Percentiles rank a stretch among this genome's conserved stretches.
These are phyloP conservation scores for Promerops cafer DNA, from an alignment of 2,113 vertebrate genomes.

Conservation along the genomic window DNA sequence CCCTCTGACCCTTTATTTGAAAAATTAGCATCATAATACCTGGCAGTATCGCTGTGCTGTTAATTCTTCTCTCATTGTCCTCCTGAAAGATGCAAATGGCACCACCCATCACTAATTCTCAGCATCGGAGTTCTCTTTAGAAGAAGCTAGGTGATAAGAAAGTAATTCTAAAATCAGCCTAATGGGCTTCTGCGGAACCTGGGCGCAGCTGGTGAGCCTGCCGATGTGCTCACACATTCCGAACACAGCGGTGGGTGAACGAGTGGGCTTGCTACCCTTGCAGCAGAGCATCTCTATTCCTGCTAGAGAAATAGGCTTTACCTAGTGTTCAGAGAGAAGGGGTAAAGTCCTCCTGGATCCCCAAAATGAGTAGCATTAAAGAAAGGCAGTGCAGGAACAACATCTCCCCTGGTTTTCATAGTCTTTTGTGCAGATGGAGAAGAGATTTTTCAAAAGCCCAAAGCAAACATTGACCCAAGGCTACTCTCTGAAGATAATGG, in stretches of 20 bases:
- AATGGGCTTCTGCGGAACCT: not conserved
- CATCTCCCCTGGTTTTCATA: not conserved
- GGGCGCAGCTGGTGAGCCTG: not conserved
- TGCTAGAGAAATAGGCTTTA: not conserved
- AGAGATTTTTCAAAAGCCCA: not conserved
- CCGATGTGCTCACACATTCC: rapidly evolving
- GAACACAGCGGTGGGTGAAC: not conserved
- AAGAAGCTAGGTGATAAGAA: not conserved
- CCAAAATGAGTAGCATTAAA: not conserved
- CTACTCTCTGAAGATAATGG: not conserved
- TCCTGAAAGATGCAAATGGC: not conserved
- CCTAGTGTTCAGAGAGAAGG: not conserved
- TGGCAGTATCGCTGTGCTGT: not conserved
- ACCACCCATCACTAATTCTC: not conserved
- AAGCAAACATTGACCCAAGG: not conserved
- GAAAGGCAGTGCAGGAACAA: not conserved
- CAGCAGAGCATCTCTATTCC: not conserved
- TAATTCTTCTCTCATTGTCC: not conserved
- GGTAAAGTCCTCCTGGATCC: not conserved
- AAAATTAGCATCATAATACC: slow-evolving; percentile 46
- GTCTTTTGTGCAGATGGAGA: not conserved
- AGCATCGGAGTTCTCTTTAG: not conserved
- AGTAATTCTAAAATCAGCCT: not conserved
- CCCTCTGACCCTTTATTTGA: not conserved
- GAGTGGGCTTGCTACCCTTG: not conserved